Conservation (phyloP, 2,888 invertebrate genomes). For the Zele albiditarsus region DNA sequence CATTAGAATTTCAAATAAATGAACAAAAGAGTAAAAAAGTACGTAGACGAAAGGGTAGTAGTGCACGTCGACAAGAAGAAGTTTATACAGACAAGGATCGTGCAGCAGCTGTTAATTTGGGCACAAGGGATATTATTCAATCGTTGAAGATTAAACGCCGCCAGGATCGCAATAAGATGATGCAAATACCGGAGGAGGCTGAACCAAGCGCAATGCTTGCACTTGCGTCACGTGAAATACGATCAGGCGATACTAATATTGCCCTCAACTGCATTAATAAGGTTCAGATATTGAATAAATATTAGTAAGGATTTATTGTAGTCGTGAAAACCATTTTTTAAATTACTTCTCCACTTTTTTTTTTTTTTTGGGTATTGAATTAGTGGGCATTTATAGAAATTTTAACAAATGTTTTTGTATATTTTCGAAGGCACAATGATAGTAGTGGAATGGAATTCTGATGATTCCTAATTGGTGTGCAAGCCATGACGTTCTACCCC, state of each 20-base stretch:
- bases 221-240: slow-evolving; percentile 84
- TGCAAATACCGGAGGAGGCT: slow-evolving; percentile 85
- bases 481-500: too few relatives aligned
- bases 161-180: slow-evolving; percentile 82
- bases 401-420: too few relatives aligned
- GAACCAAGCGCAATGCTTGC: slow-evolving; percentile 85
- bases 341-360: too few relatives aligned
- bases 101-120: slow-evolving; percentile 90
- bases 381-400: too few relatives aligned
- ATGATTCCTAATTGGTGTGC: too few relatives aligned
- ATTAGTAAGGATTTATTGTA: not conserved
- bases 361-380: too few relatives aligned
- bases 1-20: slow-evolving; percentile 62
- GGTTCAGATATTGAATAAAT: slow-evolving; percentile 73
- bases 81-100: slow-evolving; percentile 92
- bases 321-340: too few relatives aligned
- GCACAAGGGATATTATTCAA: slow-evolving; percentile 90
- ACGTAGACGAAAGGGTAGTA: slow-evolving; percentile 62
- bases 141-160: slow-evolving; percentile 86
- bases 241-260: slow-evolving; percentile 81
- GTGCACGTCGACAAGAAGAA: slow-evolving; percentile 77
- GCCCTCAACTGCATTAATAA: slow-evolving; percentile 86
- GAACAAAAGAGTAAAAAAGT: slow-evolving; percentile 66
- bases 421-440: too few relatives aligned
- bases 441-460: too few relatives aligned